Percentiles rank a stretch among this genome's conserved stretches.
Evolutionary conservation across 2,888 invertebrate species (phyloP).

Genomic region (Coremacera marginata): DNA sequence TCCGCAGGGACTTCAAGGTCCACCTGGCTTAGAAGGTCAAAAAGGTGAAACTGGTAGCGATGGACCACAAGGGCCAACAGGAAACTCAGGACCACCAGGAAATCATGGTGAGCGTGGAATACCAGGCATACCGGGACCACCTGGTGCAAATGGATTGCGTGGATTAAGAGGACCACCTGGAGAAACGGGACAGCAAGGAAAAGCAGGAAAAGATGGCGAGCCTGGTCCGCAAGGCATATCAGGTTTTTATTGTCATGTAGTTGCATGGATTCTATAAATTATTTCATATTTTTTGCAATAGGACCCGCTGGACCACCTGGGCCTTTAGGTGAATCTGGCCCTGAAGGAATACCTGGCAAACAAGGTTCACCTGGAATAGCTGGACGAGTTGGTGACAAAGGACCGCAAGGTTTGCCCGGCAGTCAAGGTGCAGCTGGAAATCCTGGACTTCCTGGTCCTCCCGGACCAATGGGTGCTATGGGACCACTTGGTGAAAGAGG

Average conservation of each 20-base stretch:
- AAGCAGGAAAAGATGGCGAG: conserved; percentile 77
- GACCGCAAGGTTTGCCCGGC: conserved; percentile 73
- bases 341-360: conserved; percentile 76
- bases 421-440: conserved; percentile 54
- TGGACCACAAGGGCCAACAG: conserved; percentile 77
- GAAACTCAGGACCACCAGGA: conserved; percentile 72
- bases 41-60: conserved; percentile 81
- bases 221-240: conserved; percentile 72
- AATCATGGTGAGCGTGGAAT: conserved; percentile 66
- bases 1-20: conserved; percentile 78
- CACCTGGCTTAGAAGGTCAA: conserved; percentile 79
- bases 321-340: conserved; percentile 72
- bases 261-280: background rate
- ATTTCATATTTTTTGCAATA: conserved; percentile 67
- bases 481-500: conserved; percentile 76
- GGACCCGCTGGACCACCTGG: conserved; percentile 79
- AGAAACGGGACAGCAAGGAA: conserved; percentile 80
- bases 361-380: conserved; percentile 79
- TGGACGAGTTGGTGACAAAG: conserved; percentile 83
- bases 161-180: conserved; percentile 73
- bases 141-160: conserved; percentile 55
- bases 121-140: conserved; percentile 59
- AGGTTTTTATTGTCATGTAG: conserved; percentile 25
- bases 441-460: conserved; percentile 57
- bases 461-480: conserved; percentile 55